Percentiles rank a stretch among this genome's conserved stretches.
phyloP scores from a whole-genome alignment of 1,140 invertebrate genomes.

The Triops longicaudatus region DNA sequence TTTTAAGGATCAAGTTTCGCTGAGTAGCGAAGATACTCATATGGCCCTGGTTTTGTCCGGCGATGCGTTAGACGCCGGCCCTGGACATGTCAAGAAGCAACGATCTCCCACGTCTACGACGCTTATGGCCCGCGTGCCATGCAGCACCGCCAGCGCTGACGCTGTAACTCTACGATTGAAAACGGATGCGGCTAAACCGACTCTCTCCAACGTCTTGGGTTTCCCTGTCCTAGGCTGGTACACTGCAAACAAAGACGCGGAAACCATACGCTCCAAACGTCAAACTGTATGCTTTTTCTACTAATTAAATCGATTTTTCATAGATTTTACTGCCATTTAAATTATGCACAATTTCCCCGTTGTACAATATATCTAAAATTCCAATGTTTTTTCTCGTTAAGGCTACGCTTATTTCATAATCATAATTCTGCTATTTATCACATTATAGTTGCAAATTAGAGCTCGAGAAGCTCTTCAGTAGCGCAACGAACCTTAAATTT shows the following conservation, averaged over 20 bases:
- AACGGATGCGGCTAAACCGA: not conserved
- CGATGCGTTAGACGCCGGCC: not conserved
- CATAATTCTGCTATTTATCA: too few species aligned
- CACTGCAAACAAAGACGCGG: constrained; percentile 42
- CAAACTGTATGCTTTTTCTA: not conserved
- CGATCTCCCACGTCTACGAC: not conserved
- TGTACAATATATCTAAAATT: too few species aligned
- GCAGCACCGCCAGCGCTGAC: not conserved
- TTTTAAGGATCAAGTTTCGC: constrained; percentile 4
- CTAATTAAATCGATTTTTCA: too few species aligned
- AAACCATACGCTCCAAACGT: not conserved
- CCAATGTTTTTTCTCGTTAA: too few species aligned
- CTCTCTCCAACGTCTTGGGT: constrained; percentile 38
- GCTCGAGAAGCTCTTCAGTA: too few species aligned
- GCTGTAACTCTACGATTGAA: not conserved
- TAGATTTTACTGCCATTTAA: not conserved
- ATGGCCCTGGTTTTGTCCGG: constrained; percentile 2
- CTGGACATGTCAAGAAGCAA: not conserved
- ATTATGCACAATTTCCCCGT: too few species aligned
- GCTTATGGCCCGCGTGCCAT: not conserved
- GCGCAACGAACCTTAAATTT: too few species aligned
- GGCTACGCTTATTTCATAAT: too few species aligned
- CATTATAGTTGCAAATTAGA: too few species aligned
- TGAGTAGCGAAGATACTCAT: constrained; percentile 2
- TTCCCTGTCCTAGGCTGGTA: constrained; percentile 57